Percentiles rank a stretch among this genome's conserved stretches.
phyloP scores from a whole-genome alignment of 1,140 invertebrate genomes.

The Euura lappo region DNA sequence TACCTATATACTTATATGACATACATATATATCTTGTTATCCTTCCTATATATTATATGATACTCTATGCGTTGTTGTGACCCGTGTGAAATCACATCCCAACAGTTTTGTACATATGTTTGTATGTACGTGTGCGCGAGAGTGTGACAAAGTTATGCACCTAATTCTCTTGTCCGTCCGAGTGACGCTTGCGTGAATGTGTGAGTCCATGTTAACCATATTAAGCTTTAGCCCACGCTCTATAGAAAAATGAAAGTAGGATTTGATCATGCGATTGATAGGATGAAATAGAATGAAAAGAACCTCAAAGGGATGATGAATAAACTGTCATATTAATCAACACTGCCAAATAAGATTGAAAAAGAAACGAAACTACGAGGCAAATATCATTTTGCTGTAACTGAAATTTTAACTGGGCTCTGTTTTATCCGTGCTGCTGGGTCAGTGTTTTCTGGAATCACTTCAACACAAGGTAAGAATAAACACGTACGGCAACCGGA shows the following conservation, averaged over 20 bases:
- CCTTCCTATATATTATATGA: constrained; percentile 12
- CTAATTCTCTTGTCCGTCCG: constrained; percentile 41
- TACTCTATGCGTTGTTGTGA: constrained; percentile 78
- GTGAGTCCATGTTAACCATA: constrained; percentile 24
- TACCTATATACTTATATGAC: constrained; percentile 6
- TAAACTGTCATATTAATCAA: neutral
- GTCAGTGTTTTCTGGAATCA: constrained; percentile 96
- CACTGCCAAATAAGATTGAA: neutral
- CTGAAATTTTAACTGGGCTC: constrained; percentile 58
- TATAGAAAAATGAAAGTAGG: neutral
- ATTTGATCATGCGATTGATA: neutral
- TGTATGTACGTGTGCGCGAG: constrained; percentile 61
- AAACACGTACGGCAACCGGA: constrained; percentile 21
- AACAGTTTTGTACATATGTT: constrained; percentile 62
- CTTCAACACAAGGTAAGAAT: constrained; percentile 95
- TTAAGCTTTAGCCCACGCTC: neutral
- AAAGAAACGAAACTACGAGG: constrained; percentile 32
- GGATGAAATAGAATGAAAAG: neutral
- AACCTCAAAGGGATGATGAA: neutral
- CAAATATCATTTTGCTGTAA: constrained; percentile 28
- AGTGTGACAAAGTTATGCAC: constrained; percentile 53
- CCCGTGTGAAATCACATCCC: constrained; percentile 68
- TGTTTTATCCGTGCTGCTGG: constrained; percentile 72
- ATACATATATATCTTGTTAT: constrained; percentile 8
- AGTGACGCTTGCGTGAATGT: constrained; percentile 55